phyloP scores from a whole-genome alignment of 2,797 vertebrate species.

The Alca torda region DNA sequence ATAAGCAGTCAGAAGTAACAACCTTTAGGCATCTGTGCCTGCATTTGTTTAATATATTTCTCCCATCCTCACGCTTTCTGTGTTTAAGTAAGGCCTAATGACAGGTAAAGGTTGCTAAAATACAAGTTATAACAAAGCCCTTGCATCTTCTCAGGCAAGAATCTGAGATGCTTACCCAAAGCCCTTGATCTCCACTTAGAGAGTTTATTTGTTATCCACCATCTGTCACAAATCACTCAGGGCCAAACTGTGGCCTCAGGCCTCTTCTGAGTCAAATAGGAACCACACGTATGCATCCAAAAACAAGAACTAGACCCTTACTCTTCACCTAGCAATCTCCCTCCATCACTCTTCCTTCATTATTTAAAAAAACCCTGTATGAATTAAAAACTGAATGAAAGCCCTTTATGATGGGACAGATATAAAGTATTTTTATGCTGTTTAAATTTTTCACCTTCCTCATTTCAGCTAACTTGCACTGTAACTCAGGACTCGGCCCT shows the following conservation, averaged over 20 bases:
- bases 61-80: background rate
- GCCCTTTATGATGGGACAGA: background rate
- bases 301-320: background rate
- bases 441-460: background rate
- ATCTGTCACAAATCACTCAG: constrained; percentile 44
- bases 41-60: background rate
- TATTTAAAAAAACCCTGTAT: background rate
- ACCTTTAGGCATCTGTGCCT: background rate
- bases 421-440: background rate
- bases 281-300: background rate
- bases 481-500: background rate
- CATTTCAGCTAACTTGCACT: background rate
- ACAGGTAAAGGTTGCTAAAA: background rate
- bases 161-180: background rate
- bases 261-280: background rate
- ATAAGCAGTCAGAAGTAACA: background rate
- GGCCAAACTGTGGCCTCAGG: background rate
- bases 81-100: background rate
- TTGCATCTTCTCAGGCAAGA: background rate
- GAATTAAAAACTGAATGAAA: background rate
- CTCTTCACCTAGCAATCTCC: background rate
- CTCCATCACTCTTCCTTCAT: background rate
- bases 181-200: constrained; percentile 1
- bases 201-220: constrained; percentile 11
- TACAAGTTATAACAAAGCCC: background rate